Conservation (phyloP, 2,888 invertebrate species). For the Drosophila leonis region DNA sequence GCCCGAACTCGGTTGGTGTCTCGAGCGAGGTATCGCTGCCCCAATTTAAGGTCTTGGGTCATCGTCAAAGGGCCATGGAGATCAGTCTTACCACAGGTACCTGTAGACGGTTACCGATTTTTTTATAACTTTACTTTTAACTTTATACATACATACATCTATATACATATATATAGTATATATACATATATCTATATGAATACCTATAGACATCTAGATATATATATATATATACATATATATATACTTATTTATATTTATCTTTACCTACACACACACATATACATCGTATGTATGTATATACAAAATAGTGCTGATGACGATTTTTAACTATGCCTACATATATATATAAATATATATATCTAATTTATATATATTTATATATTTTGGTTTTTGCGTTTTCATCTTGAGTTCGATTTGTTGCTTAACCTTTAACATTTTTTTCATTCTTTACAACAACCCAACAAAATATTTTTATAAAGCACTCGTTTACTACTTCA, state of each 20-base stretch:
- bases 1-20: conserved; percentile 97
- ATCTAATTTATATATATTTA: conserved; percentile 23
- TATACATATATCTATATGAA: conserved; percentile 17
- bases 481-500: conserved; percentile 58
- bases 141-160: conserved; percentile 42
- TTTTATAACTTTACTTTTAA: conserved; percentile 73
- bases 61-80: conserved; percentile 97
- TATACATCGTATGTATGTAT: conserved; percentile 30
- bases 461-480: conserved; percentile 44
- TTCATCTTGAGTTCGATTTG: conserved; percentile 43
- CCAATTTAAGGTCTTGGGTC: conserved; percentile 99
- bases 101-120: conserved; percentile 87
- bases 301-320: conserved; percentile 47
- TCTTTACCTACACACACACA: conserved; percentile 17
- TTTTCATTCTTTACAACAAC: conserved; percentile 44
- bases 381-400: conserved; percentile 42
- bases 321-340: conserved; percentile 31
- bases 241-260: conserved; percentile 24
- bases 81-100: conserved; percentile 98
- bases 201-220: conserved; percentile 13
- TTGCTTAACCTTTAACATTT: conserved; percentile 39
- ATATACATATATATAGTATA: conserved; percentile 21
- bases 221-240: conserved; percentile 22
- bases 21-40: conserved; percentile 98
- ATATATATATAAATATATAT: conserved; percentile 38